Evolutionary conservation across 2,888 invertebrate species (phyloP).

Genomic region (Acrobasis suavella): DNA sequence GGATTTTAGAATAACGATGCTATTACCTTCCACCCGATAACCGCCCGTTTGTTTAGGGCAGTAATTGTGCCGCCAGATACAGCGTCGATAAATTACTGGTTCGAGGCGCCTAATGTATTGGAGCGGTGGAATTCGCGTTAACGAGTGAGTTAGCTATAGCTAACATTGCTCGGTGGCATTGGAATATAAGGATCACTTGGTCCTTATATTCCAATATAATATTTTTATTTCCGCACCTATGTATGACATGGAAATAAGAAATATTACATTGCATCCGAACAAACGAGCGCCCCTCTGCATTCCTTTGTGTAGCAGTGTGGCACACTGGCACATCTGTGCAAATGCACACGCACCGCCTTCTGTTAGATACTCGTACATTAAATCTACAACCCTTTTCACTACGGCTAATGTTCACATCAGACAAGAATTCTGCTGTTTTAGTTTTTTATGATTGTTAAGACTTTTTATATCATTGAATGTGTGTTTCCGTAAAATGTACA

Average conservation of each 20-base stretch:
- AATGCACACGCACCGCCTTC: constrained; percentile 50
- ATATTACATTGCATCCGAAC: constrained; percentile 37
- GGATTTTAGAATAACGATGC: constrained; percentile 40
- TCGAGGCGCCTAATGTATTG: constrained; percentile 57
- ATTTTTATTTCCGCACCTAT: constrained; percentile 24
- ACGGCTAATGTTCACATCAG: constrained; percentile 43
- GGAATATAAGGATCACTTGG: constrained; percentile 30
- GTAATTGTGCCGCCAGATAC: constrained; percentile 59
- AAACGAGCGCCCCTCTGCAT: constrained; percentile 39
- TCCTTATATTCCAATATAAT: constrained; percentile 30
- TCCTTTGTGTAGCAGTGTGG: constrained; percentile 51
- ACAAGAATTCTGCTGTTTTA: constrained; percentile 33
- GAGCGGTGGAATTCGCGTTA: constrained; percentile 48
- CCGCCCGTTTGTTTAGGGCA: constrained; percentile 57
- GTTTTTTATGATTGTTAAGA: not conserved
- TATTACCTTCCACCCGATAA: constrained; percentile 46
- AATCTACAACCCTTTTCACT: constrained; percentile 60
- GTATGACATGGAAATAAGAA: constrained; percentile 41
- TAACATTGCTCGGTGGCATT: constrained; percentile 42
- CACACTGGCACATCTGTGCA: constrained; percentile 63
- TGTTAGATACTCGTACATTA: constrained; percentile 58
- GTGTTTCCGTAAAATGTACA: too few relatives aligned
- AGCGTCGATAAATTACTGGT: constrained; percentile 60
- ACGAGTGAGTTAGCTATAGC: constrained; percentile 53
- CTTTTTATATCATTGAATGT: too few relatives aligned